A percentile compares a stretch with the other conserved stretches of the same genome.
These are phyloP conservation scores for Hylaeus anthracinus DNA, from an alignment of 1,140 invertebrate genomes.

Conservation along the genomic window DNA sequence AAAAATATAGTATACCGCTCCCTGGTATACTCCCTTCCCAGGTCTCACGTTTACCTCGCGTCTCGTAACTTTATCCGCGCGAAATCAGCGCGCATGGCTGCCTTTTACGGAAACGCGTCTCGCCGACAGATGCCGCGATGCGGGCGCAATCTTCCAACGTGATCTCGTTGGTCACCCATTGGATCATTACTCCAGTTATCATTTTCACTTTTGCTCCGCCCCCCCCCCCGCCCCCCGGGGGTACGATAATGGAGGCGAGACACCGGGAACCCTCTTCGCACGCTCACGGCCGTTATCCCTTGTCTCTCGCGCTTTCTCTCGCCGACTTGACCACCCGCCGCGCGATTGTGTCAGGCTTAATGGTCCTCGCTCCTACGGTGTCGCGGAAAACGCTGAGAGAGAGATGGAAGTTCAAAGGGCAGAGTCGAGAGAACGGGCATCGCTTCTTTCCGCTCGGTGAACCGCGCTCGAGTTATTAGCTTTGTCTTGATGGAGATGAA, in stretches of 20 bases:
- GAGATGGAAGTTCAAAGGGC: slow-evolving; percentile 40
- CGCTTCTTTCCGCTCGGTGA: slow-evolving; percentile 38
- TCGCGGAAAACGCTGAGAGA: slow-evolving; percentile 14
- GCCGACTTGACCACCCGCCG: slow-evolving; percentile 63
- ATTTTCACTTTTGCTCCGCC: slow-evolving; percentile 71
- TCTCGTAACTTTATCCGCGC: slow-evolving; percentile 49
- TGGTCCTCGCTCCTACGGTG: slow-evolving; percentile 60
- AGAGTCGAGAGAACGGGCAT: slow-evolving; percentile 23
- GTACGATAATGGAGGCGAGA: slow-evolving; percentile 57
- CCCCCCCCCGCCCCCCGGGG: too few species aligned
- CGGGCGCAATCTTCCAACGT: slow-evolving; percentile 58
- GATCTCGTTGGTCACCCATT: slow-evolving; percentile 59
- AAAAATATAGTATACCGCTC: too few species aligned
- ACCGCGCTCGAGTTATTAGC: slow-evolving; percentile 37
- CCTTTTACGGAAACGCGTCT: too few species aligned
- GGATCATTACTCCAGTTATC: slow-evolving; percentile 70
- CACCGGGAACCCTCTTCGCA: not conserved
- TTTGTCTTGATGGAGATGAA: slow-evolving; percentile 43
- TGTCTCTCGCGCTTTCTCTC: not conserved
- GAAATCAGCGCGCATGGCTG: slow-evolving; percentile 43
- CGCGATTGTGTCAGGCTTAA: slow-evolving; percentile 69
- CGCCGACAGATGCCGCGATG: slow-evolving; percentile 60
- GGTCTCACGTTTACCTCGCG: slow-evolving; percentile 8
- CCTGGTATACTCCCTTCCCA: too few species aligned
- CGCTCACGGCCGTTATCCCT: slow-evolving; percentile 1